Percentiles rank a stretch among this genome's conserved stretches.
Conservation (phyloP, 2,888 invertebrate species). For the Xanthostigma xanthostigma region DNA sequence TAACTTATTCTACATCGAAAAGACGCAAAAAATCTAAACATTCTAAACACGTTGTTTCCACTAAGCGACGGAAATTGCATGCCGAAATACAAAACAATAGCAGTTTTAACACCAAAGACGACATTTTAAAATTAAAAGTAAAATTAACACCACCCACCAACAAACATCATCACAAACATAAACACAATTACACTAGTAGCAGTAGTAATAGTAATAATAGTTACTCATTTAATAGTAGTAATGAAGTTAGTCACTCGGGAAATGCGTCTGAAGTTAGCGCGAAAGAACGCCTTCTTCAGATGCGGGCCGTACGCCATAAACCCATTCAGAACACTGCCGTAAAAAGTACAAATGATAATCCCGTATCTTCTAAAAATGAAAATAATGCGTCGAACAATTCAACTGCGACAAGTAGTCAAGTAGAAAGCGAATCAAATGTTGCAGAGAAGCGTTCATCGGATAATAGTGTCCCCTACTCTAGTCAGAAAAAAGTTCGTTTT, state of each 20-base stretch:
- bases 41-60: slow-evolving; percentile 31
- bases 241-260: slow-evolving; percentile 5
- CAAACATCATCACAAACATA: slow-evolving; percentile 27
- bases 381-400: slow-evolving; percentile 3
- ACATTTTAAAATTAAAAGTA: slow-evolving; percentile 36
- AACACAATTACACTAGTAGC: slow-evolving; percentile 21
- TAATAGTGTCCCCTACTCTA: background rate
- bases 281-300: slow-evolving; percentile 28
- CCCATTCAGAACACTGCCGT: slow-evolving; percentile 13
- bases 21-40: slow-evolving; percentile 41
- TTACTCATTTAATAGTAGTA: slow-evolving; percentile 4
- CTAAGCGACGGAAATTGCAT: slow-evolving; percentile 37
- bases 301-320: slow-evolving; percentile 29
- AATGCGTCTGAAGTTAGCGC: slow-evolving; percentile 17
- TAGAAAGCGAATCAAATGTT: background rate
- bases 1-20: slow-evolving; percentile 20
- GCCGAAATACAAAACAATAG: slow-evolving; percentile 32
- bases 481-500: slow-evolving; percentile 1
- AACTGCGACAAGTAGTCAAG: slow-evolving; percentile 1
- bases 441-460: background rate
- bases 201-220: slow-evolving; percentile 12
- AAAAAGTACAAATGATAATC: slow-evolving; percentile 18
- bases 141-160: slow-evolving; percentile 29
- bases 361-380: slow-evolving; percentile 7
- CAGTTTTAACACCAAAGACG: slow-evolving; percentile 23